Base-by-base conservation (phyloP, 2,797 vertebrate species). In the Mus minutoides region DNA sequence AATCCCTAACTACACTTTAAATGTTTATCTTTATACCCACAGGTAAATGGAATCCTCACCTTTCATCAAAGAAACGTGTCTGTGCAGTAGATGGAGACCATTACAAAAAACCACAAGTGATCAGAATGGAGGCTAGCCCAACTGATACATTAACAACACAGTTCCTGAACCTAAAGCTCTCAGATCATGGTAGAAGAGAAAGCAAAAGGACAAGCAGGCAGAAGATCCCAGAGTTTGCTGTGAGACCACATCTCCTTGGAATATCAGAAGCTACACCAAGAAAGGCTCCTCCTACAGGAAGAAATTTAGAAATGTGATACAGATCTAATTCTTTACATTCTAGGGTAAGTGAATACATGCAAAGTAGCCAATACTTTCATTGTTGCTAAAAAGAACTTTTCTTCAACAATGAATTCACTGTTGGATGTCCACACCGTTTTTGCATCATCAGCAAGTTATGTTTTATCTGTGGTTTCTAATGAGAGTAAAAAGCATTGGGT, bases 311-410 rank as follows among this genome's bases (percentile, higher is more conserved):
- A 89, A 71, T 22, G 83, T 37, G 40, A 54, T 64, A 22, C 37
- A 58, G 82, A 31, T 60, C 21, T 90, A 80, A 88, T 46, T 1
- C 76, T 95, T 90, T 79, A 4, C n/a, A 79, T 37, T 24, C 64
- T 77, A 79, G 37, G 49, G 24, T 22, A 64, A 54, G 34, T 90
- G 79, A 31, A 13, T 54, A 56, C 26, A 3, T 31, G 56, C 43
- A 24, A 80, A 94, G 40, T 75, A 83, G 78, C 22, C 26, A 77
- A 6, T 67, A 56, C 31, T 88, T 88, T 96, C 75, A 1, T 90
- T 76, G 34, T 58, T 92, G 17, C 83, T 96, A 85, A 76, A n/a
- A 24, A 87, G 40, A 31, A 46, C 3, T 86, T 89, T 77, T 71
- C 75, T 76, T 86, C 58, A 58, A 19, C 31, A 69, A n/a, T 80